Conservation (phyloP, 2,888 invertebrate genomes). For the Tachina lurida region DNA sequence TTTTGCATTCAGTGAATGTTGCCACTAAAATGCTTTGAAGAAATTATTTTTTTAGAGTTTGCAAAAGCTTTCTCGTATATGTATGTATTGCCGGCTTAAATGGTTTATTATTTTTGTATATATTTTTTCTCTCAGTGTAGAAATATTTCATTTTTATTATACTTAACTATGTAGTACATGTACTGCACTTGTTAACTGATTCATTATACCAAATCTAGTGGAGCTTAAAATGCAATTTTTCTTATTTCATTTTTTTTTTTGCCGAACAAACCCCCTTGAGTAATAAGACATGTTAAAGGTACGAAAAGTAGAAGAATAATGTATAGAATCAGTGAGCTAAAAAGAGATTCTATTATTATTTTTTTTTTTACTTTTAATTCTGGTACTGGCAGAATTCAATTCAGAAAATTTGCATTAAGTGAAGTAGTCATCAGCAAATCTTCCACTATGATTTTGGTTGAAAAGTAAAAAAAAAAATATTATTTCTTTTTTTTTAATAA, state of each 20-base stretch:
- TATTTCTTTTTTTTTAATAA: background rate
- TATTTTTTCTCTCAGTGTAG: constrained; percentile 25
- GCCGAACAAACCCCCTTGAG: constrained; percentile 43
- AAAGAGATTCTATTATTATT: constrained; percentile 35
- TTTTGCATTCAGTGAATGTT: no score
- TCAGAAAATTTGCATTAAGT: constrained; percentile 75
- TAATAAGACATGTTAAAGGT: constrained; percentile 51
- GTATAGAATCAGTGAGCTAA: constrained; percentile 46
- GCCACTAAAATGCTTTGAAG: no score
- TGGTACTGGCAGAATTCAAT: constrained; percentile 67
- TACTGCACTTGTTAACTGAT: constrained; percentile 69
- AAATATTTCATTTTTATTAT: constrained; percentile 14
- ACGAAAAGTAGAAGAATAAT: constrained; percentile 30
- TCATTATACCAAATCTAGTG: constrained; percentile 69
- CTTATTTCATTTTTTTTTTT: constrained; percentile 37
- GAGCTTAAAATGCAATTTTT: constrained; percentile 71
- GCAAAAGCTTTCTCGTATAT: no score
- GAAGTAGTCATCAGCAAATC: constrained; percentile 74
- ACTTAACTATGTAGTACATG: constrained; percentile 21
- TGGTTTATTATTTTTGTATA: no score
- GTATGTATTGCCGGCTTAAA: background rate
- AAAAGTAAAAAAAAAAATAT: constrained; percentile 34
- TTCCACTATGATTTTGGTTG: constrained; percentile 69
- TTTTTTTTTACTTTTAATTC: constrained; percentile 18
- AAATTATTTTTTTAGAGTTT: no score